Percentiles rank a stretch among this genome's conserved stretches.
Conservation (phyloP, 2,888 invertebrate species). For the Callyntrura sp. region DNA sequence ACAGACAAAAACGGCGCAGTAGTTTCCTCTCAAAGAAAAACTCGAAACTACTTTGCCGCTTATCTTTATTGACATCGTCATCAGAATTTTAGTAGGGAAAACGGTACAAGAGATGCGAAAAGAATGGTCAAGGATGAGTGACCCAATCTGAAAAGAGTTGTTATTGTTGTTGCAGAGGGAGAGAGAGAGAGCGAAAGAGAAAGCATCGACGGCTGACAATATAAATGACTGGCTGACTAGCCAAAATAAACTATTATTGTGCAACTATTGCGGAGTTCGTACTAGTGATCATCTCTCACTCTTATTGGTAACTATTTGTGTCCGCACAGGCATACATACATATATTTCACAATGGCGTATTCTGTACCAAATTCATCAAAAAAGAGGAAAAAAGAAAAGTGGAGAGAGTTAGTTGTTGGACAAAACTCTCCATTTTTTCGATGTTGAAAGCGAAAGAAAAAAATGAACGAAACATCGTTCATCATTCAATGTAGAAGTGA, state of each 20-base stretch:
- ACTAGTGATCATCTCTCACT: not conserved
- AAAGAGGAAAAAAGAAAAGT: not conserved
- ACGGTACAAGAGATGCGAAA: slow-evolving; percentile 8
- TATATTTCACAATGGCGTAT: not conserved
- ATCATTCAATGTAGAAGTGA: slow-evolving; percentile 70
- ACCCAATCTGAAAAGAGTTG: slow-evolving; percentile 77
- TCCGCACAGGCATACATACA: not conserved
- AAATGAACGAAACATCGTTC: slow-evolving; percentile 74
- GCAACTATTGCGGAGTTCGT: not conserved
- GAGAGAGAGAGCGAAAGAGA: no score
- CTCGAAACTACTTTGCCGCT: slow-evolving; percentile 2
- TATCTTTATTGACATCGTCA: slow-evolving; percentile 54
- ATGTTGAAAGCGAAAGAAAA: slow-evolving; percentile 6
- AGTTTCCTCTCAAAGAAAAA: not conserved
- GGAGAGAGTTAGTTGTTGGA: not conserved
- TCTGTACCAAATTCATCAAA: not conserved
- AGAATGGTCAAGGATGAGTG: slow-evolving; percentile 69
- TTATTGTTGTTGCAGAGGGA: slow-evolving; percentile 18
- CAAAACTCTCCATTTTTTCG: slow-evolving; percentile 78
- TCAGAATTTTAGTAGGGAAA: slow-evolving; percentile 13
- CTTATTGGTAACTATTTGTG: no score
- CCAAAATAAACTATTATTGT: slow-evolving; percentile 21
- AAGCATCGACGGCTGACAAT: not conserved
- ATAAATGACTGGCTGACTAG: slow-evolving; percentile 26
- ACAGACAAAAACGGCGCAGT: not conserved